These are phyloP conservation scores for Phenganax marumi DNA, from an alignment of 92 coral and sea anemone genomes.

Conservation along the genomic window DNA sequence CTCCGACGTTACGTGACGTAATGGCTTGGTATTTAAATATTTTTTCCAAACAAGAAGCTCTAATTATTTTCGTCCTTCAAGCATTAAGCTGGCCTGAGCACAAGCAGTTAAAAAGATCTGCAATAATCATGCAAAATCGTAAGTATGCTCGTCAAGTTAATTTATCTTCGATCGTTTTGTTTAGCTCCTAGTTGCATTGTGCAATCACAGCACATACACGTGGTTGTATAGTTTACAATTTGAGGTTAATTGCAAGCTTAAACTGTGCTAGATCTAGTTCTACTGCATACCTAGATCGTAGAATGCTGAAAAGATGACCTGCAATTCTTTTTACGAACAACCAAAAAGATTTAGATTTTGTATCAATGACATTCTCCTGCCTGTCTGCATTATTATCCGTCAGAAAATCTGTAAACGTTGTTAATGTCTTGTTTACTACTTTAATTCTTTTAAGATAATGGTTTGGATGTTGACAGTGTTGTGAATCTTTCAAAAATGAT, in stretches of 20 bases:
- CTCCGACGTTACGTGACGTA: not conserved
- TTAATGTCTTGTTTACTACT: not conserved
- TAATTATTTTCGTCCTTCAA: too few relatives aligned
- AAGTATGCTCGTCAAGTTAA: not conserved
- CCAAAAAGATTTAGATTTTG: too few relatives aligned
- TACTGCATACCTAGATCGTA: too few relatives aligned
- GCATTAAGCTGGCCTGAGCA: too few relatives aligned
- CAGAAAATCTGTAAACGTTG: not conserved
- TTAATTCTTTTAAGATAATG: constrained; percentile 23
- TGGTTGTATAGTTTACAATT: too few relatives aligned
- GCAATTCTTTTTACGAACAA: too few relatives aligned
- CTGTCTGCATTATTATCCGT: too few relatives aligned
- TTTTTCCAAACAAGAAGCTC: too few relatives aligned
- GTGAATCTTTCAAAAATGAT: constrained; percentile 8
- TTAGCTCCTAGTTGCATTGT: not conserved
- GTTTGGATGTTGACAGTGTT: not conserved
- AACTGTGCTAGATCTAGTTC: too few relatives aligned
- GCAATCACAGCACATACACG: not conserved
- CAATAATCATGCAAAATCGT: constrained; percentile 18
- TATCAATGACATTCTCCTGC: too few relatives aligned
- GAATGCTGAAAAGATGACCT: too few relatives aligned
- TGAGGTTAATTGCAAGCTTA: too few relatives aligned
- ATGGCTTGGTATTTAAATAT: not conserved
- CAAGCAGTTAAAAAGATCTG: not conserved
- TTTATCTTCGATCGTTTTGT: not conserved